Percentiles rank a stretch among this genome's conserved stretches.
Conservation (phyloP, 37 sponge, comb jelly and placozoan genomes). For the Halichondria panicea region DNA sequence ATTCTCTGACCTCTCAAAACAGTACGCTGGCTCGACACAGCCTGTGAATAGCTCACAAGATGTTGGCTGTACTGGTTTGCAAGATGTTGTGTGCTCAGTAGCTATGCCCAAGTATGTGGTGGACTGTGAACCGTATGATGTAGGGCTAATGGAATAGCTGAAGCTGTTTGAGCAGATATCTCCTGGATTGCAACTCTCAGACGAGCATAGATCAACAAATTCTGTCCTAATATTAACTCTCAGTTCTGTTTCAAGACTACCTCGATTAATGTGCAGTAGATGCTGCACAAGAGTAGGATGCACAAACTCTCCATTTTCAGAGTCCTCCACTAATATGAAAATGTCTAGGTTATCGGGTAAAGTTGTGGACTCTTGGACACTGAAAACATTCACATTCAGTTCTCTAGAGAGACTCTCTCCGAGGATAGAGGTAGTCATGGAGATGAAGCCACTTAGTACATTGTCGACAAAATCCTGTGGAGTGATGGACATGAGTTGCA, state of each 20-base stretch:
- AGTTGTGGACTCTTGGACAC: conserved; percentile 5
- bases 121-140: conserved; percentile 4
- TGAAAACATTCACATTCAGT: conserved; percentile 18
- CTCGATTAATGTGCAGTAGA: conserved; percentile 40
- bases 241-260: background rate
- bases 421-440: conserved; percentile 1
- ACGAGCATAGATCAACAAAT: conserved; percentile 40
- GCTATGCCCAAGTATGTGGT: conserved; percentile 10
- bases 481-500: conserved; percentile 14
- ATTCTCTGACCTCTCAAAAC: conserved; percentile 14
- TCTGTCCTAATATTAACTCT: conserved; percentile 42
- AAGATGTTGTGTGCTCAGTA: conserved; percentile 1
- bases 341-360: conserved; percentile 20
- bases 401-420: background rate
- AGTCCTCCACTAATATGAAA: conserved; percentile 8
- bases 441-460: conserved; percentile 1
- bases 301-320: conserved; percentile 24
- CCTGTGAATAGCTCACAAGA: background rate
- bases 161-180: conserved; percentile 27
- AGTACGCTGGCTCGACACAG: conserved; percentile 37
- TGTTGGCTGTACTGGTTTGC: background rate
- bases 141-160: background rate
- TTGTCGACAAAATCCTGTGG: conserved; percentile 28
- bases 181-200: conserved; percentile 37
- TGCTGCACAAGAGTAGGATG: conserved; percentile 48